Conservation (phyloP, 2,113 vertebrate species). For the Anolis carolinensis region DNA sequence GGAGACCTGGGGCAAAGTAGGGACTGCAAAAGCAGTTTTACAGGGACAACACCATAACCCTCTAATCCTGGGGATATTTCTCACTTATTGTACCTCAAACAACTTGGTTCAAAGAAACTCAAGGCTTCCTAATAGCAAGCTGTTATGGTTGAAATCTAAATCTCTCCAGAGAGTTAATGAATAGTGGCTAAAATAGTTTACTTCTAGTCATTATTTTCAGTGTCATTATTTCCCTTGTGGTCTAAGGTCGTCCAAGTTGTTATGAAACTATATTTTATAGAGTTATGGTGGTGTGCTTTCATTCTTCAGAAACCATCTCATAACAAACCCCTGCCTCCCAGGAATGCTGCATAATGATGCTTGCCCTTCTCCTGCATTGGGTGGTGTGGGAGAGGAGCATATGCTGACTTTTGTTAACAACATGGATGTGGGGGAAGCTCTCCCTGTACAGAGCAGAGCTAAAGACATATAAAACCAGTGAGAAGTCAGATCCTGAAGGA, state of each 20-base stretch:
- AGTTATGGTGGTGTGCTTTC: conserved; percentile 11
- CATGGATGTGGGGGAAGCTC: background rate
- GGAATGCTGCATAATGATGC: background rate
- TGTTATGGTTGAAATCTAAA: background rate
- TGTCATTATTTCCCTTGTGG: conserved; percentile 20
- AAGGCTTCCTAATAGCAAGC: background rate
- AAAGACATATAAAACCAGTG: background rate
- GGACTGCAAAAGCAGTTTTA: background rate
- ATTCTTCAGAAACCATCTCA: conserved; percentile 11
- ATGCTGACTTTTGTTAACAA: background rate
- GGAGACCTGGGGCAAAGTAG: background rate
- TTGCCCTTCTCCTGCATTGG: background rate
- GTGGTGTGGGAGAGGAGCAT: background rate
- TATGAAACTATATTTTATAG: conserved; percentile 24
- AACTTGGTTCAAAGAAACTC: background rate
- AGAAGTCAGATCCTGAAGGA: background rate
- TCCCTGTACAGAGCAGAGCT: background rate
- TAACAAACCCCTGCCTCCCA: conserved; percentile 8
- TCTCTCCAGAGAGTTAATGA: background rate
- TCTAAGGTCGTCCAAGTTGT: conserved; percentile 1
- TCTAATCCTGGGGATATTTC: background rate
- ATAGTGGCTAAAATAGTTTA: background rate
- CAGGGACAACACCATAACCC: background rate
- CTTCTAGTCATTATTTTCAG: background rate
- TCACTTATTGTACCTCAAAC: background rate